phyloP scores from a whole-genome alignment of 2,797 vertebrate genomes.

The Xiphorhynchus erythropygius region DNA sequence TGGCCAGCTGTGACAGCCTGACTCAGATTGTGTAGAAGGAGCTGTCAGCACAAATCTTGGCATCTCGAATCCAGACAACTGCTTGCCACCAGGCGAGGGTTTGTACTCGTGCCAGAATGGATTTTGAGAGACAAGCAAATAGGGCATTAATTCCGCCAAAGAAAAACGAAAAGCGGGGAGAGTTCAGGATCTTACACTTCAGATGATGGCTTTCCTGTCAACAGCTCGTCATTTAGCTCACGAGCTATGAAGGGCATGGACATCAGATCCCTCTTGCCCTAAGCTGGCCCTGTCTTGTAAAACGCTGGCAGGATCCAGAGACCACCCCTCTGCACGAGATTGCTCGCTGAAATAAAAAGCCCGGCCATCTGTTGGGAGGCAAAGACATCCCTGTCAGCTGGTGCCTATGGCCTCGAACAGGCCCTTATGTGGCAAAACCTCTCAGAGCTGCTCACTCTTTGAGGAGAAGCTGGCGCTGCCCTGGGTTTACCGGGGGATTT shows the following conservation, averaged over 20 bases:
- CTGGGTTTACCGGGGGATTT: constrained; percentile 1
- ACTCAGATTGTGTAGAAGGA: constrained; percentile 73
- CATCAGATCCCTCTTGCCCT: constrained; percentile 75
- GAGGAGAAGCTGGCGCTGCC: constrained; percentile 49
- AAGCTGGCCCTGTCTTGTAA: constrained; percentile 70
- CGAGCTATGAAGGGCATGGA: constrained; percentile 73
- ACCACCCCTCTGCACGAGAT: constrained; percentile 32
- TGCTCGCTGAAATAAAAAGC: constrained; percentile 76
- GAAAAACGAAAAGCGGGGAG: constrained; percentile 62
- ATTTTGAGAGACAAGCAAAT: constrained; percentile 76
- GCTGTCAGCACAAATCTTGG: constrained; percentile 80
- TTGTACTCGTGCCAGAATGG: constrained; percentile 76
- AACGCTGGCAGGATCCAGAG: constrained; percentile 70
- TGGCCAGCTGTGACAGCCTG: constrained; percentile 73
- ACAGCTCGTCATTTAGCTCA: constrained; percentile 73
- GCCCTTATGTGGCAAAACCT: constrained; percentile 79
- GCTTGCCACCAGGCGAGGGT: constrained; percentile 69
- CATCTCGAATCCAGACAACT: constrained; percentile 75
- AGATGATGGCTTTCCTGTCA: constrained; percentile 72
- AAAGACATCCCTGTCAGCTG: constrained; percentile 77
- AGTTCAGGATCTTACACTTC: constrained; percentile 67
- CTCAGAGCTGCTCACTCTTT: constrained; percentile 55
- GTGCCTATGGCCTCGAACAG: constrained; percentile 67
- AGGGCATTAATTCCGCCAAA: constrained; percentile 70
- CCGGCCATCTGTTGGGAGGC: constrained; percentile 79